These are phyloP conservation scores for Apostichopus californicus DNA, from an alignment of 35 echinoderm and acorn worm genomes.

Conservation along the genomic window DNA sequence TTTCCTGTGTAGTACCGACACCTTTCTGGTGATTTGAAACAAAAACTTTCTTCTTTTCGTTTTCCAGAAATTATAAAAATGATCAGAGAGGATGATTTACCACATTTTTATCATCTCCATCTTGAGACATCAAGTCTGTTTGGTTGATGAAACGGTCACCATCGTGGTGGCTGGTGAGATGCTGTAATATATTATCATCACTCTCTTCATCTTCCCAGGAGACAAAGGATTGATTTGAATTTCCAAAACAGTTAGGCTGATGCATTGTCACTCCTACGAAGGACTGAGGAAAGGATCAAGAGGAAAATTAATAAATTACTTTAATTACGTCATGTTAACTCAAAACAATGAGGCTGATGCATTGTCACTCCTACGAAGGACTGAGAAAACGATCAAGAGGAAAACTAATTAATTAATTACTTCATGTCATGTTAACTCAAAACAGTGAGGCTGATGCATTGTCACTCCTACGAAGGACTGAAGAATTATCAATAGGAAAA, in stretches of 20 bases:
- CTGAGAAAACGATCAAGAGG: neutral
- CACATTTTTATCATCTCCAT: neutral
- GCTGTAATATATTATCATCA: neutral
- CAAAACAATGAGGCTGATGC: too few species aligned
- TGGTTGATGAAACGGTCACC: neutral
- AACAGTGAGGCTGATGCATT: too few species aligned
- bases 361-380: neutral
- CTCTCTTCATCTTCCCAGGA: neutral
- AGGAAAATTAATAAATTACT: too few species aligned
- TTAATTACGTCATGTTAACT: too few species aligned
- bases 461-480: neutral
- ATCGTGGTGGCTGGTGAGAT: neutral
- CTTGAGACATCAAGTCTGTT: neutral
- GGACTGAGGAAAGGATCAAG: neutral
- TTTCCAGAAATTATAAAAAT: too few species aligned
- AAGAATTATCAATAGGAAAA: neutral
- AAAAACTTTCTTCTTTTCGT: too few species aligned
- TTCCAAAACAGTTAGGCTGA: neutral
- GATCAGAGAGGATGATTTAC: neutral
- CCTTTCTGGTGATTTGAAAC: too few species aligned
- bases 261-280: neutral
- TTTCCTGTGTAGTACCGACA: too few species aligned
- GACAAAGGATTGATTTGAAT: neutral
- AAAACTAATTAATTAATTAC: too few species aligned
- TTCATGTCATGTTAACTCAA: too few species aligned